Evolutionary conservation across 1,140 invertebrate genomes (phyloP).

Genomic region (Thaumetopoea pityocampa): DNA sequence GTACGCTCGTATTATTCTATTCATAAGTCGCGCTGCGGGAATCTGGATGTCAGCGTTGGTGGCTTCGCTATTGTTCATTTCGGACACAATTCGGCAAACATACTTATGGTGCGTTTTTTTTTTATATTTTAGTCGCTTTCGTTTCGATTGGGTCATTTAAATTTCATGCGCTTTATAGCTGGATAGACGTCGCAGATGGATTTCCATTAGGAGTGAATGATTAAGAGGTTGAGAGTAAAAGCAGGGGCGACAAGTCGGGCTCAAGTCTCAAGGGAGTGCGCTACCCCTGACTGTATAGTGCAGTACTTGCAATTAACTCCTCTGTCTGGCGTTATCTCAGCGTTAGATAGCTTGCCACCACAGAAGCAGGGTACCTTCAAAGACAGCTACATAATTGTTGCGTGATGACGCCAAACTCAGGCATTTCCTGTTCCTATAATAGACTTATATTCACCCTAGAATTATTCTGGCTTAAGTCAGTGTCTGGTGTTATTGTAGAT

Average conservation of each 20-base stretch:
- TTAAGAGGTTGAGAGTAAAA: constrained; percentile 44
- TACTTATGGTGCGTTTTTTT: constrained; percentile 51
- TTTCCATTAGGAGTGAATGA: constrained; percentile 68
- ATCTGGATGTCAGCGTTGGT: constrained; percentile 54
- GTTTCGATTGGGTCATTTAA: constrained; percentile 54
- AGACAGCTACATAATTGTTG: constrained; percentile 31
- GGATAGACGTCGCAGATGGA: constrained; percentile 43
- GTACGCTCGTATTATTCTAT: constrained; percentile 58
- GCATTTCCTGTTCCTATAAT: too few relatives aligned
- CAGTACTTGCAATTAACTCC: constrained; percentile 67
- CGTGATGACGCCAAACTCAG: too few relatives aligned
- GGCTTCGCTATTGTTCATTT: constrained; percentile 53
- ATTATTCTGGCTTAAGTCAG: too few relatives aligned
- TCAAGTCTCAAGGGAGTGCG: constrained; percentile 38
- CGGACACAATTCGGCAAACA: constrained; percentile 53
- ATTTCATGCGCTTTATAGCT: constrained; percentile 66
- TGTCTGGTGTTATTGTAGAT: too few relatives aligned
- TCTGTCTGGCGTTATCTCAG: constrained; percentile 61
- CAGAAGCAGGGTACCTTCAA: constrained; percentile 18
- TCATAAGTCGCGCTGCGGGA: constrained; percentile 56
- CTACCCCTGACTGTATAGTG: constrained; percentile 42
- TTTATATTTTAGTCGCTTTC: constrained; percentile 24
- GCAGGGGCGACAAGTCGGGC: constrained; percentile 26
- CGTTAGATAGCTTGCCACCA: constrained; percentile 43
- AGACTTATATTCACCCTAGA: too few relatives aligned